Evolutionary conservation across 2,797 vertebrate genomes (phyloP).

Genomic region (Heteromormyrus szaboi): DNA sequence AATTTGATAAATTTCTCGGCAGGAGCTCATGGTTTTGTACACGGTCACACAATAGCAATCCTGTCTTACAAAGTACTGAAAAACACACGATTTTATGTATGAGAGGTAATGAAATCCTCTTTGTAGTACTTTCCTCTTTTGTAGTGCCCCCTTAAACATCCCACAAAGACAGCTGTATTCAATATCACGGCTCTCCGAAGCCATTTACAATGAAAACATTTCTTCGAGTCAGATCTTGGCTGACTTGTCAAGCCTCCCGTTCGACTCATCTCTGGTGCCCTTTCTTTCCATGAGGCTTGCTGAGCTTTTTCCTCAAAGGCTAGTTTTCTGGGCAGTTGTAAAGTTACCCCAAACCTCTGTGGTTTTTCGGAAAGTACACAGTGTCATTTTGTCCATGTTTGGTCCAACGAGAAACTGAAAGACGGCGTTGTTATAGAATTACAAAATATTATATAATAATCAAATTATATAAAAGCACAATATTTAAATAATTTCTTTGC

Average conservation of each 20-base stretch:
- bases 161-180: conserved; percentile 35
- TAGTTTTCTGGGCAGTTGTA: conserved; percentile 42
- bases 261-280: conserved; percentile 19
- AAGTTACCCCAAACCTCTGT: conserved; percentile 35
- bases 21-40: neutral
- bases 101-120: conserved; percentile 8
- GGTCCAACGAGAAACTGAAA: conserved; percentile 50
- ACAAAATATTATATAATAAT: conserved; percentile 69
- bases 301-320: conserved; percentile 18
- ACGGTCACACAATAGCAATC: neutral
- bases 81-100: conserved; percentile 4
- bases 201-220: conserved; percentile 32
- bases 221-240: conserved; percentile 32
- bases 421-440: conserved; percentile 61
- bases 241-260: conserved; percentile 19
- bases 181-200: conserved; percentile 35
- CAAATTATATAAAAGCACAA: conserved; percentile 70
- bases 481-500: conserved; percentile 68
- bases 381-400: conserved; percentile 50
- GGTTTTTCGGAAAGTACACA: conserved; percentile 37
- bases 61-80: conserved; percentile 8
- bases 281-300: conserved; percentile 27
- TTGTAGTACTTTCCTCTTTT: conserved; percentile 1
- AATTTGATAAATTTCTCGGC: neutral
- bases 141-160: conserved; percentile 6